Base-by-base conservation (phyloP, 64 coral and sea anemone species). In the Pachyseris speciosa region DNA sequence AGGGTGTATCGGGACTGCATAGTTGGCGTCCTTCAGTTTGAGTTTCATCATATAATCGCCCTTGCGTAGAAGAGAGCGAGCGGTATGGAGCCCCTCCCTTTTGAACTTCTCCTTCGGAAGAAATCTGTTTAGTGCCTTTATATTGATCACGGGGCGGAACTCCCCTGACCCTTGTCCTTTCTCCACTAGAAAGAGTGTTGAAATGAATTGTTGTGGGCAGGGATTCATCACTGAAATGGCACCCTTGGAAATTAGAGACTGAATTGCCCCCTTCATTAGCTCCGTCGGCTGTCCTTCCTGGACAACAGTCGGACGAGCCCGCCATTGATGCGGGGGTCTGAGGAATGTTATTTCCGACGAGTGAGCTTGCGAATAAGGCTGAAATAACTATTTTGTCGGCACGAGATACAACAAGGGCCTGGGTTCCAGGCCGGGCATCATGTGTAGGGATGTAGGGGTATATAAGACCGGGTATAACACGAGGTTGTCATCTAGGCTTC, bases 241-340 rank as follows among this genome's bases (percentile, higher is more conserved):
- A 38, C 71, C 80, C 59, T 86, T 92, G 13, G 67, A 65, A 55
- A 93, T 68, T 9, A 93, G 91, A 65, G 52, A 16, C 52, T 48
- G 6, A 47, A 58, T 84, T 59, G 78, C 29, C 15, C 52, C 55
- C 58, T 78, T 37, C 30, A 92, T 16, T 13, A 76, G 68, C 19
- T 40, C 41, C 25, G 39, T 66, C 65, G 24, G n/a, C n/a, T n/a
- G n/a, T n/a, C n/a, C n/a, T n/a, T n/a, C n/a, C n/a, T n/a, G n/a
- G n/a, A n/a, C n/a, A n/a, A n/a, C n/a, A n/a, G n/a, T n/a, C n/a
- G n/a, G n/a, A n/a, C n/a, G n/a, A n/a, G n/a, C n/a, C n/a, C n/a
- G n/a, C n/a, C n/a, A n/a, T n/a, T n/a, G n/a, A n/a, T n/a, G n/a
- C n/a, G n/a, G n/a, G n/a, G n/a, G n/a, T n/a, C n/a, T n/a, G n/a